Conservation (phyloP, 92 coral and sea anemone species). For the Palythoa heliodiscus region DNA sequence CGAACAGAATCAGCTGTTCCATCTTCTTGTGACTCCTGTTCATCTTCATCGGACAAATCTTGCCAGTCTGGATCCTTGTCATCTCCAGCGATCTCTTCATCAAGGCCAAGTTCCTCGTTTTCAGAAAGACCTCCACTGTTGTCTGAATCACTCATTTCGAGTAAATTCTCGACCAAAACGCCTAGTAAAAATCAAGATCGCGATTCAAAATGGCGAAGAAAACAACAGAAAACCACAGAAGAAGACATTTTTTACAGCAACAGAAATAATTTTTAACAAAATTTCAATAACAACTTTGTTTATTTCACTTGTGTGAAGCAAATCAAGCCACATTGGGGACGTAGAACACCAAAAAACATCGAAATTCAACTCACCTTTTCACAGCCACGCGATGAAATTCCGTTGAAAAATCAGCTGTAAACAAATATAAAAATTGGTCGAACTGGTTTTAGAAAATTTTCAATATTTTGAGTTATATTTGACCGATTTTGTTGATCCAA, state of each 20-base stretch:
- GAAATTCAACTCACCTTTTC: slow-evolving; percentile 23
- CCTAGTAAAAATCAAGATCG: slow-evolving; percentile 17
- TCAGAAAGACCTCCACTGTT: slow-evolving; percentile 38
- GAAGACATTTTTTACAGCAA: slow-evolving; percentile 7
- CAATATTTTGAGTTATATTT: slow-evolving; percentile 10
- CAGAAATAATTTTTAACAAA: neutral
- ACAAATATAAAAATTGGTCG: slow-evolving; percentile 4
- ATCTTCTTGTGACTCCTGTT: slow-evolving; percentile 22
- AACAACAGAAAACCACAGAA: neutral
- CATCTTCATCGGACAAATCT: slow-evolving; percentile 17
- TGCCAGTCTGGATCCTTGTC: slow-evolving; percentile 17
- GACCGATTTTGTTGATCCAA: slow-evolving; percentile 1
- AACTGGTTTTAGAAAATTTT: slow-evolving; percentile 2
- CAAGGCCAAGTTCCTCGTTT: slow-evolving; percentile 42
- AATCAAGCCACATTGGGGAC: neutral
- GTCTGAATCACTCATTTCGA: slow-evolving; percentile 10
- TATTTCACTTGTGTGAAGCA: slow-evolving; percentile 11
- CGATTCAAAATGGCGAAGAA: slow-evolving; percentile 19
- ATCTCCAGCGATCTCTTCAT: slow-evolving; percentile 41
- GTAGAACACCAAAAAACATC: slow-evolving; percentile 7
- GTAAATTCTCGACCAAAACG: slow-evolving; percentile 3
- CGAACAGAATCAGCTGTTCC: slow-evolving; percentile 28
- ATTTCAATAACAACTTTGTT: slow-evolving; percentile 9
- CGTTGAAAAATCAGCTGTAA: slow-evolving; percentile 22
- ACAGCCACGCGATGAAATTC: slow-evolving; percentile 3